Conservation (phyloP, 1,140 invertebrate genomes). For the Drosophila ohnishii region DNA sequence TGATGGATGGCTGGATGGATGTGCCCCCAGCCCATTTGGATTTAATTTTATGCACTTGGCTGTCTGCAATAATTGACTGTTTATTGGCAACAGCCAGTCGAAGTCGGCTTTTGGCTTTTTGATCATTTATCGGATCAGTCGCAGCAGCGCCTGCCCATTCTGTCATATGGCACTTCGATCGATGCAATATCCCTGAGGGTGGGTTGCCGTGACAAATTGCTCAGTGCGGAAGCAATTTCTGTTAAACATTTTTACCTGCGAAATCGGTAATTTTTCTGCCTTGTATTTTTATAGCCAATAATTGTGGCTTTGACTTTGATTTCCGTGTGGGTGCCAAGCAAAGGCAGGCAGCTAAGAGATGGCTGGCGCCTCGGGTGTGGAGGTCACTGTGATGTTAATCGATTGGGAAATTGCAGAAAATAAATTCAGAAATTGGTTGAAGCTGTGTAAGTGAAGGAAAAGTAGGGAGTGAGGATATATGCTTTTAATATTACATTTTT, state of each 20-base stretch:
- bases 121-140: constrained; percentile 68
- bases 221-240: constrained; percentile 71
- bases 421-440: constrained; percentile 30
- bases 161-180: constrained; percentile 51
- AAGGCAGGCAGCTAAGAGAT: constrained; percentile 22
- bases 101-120: constrained; percentile 67
- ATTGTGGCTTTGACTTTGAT: constrained; percentile 77
- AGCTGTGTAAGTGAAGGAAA: too few relatives aligned
- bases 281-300: constrained; percentile 50
- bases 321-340: constrained; percentile 66
- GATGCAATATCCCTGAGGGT: constrained; percentile 45
- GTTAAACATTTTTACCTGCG: constrained; percentile 52
- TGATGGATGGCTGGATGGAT: constrained; percentile 40
- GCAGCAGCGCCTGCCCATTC: constrained; percentile 52
- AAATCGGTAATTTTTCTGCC: constrained; percentile 49
- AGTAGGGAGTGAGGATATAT: too few relatives aligned
- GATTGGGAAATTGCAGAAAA: constrained; percentile 43
- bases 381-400: constrained; percentile 43
- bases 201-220: constrained; percentile 73
- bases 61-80: constrained; percentile 73
- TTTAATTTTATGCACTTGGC: constrained; percentile 74
- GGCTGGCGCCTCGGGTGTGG: constrained; percentile 44
- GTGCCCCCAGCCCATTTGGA: constrained; percentile 55
- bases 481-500: not conserved
- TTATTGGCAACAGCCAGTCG: constrained; percentile 69